Percentiles rank a stretch among this genome's conserved stretches.
phyloP scores from a whole-genome alignment of 2,113 vertebrate genomes.

The Syngnathoides biaculeatus region DNA sequence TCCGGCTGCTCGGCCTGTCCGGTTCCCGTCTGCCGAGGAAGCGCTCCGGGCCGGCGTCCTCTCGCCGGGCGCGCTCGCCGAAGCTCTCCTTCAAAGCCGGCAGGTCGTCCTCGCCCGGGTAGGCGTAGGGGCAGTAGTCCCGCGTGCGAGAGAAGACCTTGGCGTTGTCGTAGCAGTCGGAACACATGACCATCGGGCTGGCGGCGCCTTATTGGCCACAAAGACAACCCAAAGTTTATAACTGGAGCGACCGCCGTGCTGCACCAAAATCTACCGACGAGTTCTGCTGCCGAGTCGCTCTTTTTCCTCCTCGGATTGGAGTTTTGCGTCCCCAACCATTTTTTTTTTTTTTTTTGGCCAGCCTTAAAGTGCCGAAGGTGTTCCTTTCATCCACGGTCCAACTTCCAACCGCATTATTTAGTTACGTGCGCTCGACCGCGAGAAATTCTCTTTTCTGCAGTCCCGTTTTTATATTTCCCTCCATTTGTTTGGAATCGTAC shows the following conservation, averaged over 20 bases:
- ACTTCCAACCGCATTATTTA: neutral
- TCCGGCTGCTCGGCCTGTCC: constrained; percentile 68
- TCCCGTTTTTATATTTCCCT: too few relatives aligned
- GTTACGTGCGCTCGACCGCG: neutral
- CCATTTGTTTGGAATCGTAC: neutral
- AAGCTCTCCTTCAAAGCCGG: constrained; percentile 60
- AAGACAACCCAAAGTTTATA: neutral
- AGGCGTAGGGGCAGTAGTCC: constrained; percentile 90
- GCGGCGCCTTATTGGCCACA: constrained; percentile 51
- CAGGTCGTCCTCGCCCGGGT: constrained; percentile 82
- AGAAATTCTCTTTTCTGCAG: neutral
- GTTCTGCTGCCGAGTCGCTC: too few relatives aligned
- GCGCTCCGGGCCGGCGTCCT: constrained; percentile 65
- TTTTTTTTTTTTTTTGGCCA: too few relatives aligned
- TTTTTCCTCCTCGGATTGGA: too few relatives aligned
- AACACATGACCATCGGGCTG: constrained; percentile 85
- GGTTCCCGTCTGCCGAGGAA: constrained; percentile 72
- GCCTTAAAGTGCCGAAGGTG: neutral
- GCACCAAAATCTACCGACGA: too few relatives aligned
- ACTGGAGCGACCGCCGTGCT: too few relatives aligned
- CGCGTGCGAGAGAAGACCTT: constrained; percentile 89
- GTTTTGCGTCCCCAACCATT: too few relatives aligned
- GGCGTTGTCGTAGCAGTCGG: constrained; percentile 94
- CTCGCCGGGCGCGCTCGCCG: constrained; percentile 54
- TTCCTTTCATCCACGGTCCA: neutral